Conservation (phyloP, 2,113 vertebrate genomes). For the Muscicapa adusta region DNA sequence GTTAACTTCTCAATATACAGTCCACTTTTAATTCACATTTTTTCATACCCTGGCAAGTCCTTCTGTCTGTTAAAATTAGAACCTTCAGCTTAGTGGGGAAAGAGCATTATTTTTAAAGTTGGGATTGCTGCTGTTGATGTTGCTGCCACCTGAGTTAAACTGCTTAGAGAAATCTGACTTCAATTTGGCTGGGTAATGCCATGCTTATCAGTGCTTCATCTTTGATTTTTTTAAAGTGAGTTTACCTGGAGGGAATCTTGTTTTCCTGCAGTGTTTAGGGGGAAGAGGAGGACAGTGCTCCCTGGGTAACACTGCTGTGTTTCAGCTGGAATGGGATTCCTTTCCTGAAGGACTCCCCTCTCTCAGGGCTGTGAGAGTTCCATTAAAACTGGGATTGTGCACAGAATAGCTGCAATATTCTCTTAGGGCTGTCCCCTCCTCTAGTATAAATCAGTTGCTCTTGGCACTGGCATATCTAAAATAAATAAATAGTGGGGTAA, state of each 20-base stretch:
- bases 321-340: not conserved
- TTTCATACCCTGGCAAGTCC: not conserved
- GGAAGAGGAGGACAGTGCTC: fast-evolving
- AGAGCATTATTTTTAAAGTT: not conserved
- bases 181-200: not conserved
- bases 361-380: not conserved
- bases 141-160: not conserved
- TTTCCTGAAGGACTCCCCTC: not conserved
- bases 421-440: fast-evolving
- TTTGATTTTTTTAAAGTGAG: not conserved
- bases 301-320: fast-evolving
- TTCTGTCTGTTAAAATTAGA: not conserved
- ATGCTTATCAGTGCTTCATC: not conserved
- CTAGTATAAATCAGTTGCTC: not conserved
- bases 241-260: not conserved
- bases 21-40: not conserved
- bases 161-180: not conserved
- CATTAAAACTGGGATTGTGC: not conserved
- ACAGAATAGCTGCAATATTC: not conserved
- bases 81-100: not conserved
- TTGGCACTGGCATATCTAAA: not conserved
- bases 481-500: not conserved
- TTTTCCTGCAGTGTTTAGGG: not conserved
- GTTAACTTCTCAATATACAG: not conserved
- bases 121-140: fast-evolving